phyloP scores from a whole-genome alignment of 2,113 vertebrate species.

The Coptodon rendalli region DNA sequence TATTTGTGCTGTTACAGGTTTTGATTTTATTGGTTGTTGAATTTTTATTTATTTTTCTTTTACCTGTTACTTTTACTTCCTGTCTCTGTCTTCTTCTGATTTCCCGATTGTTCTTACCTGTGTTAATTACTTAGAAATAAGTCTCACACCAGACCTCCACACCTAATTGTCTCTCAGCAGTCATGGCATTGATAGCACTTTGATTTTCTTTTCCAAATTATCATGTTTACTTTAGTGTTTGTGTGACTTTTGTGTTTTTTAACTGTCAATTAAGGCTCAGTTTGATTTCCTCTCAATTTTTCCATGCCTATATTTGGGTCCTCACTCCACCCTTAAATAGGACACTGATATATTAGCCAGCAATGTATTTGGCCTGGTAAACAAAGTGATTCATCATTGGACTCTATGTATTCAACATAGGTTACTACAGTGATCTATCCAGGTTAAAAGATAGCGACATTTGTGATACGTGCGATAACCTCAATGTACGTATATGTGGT shows the following conservation, averaged over 20 bases:
- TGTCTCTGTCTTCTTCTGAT: not conserved
- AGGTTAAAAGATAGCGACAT: not conserved
- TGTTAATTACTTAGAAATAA: not conserved
- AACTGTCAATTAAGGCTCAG: not conserved
- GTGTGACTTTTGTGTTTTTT: not conserved
- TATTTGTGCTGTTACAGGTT: not conserved
- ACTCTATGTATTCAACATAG: not conserved
- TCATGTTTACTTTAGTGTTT: not conserved
- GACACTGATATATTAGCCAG: not conserved
- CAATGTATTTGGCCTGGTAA: not conserved
- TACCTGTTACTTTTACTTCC: not conserved
- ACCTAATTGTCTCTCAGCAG: not conserved
- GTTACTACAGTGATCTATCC: not conserved
- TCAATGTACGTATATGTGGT: not conserved
- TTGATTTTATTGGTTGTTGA: not conserved
- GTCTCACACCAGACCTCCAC: not conserved
- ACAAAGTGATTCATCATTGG: not conserved
- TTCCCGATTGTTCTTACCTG: not conserved
- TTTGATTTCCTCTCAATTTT: not conserved
- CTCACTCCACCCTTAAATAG: not conserved
- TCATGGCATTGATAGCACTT: not conserved
- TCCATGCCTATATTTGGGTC: not conserved
- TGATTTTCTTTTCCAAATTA: not conserved
- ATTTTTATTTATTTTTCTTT: not conserved
- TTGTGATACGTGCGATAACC: not conserved